These are phyloP conservation scores for Agriopis leucophaearia DNA, from an alignment of 2,888 invertebrate species.

Conservation along the genomic window DNA sequence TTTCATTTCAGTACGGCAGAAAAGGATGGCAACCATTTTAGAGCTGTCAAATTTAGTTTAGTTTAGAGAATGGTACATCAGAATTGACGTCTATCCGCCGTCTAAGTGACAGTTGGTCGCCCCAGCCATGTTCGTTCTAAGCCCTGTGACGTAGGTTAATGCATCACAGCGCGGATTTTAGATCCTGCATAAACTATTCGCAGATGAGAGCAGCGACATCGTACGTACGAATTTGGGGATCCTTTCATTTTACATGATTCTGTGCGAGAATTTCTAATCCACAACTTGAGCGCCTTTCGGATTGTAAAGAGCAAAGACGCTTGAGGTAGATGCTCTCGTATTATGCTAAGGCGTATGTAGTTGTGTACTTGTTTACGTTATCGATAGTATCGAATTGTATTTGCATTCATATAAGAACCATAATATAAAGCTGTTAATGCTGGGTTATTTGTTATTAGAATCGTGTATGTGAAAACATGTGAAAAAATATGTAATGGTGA, in stretches of 20 bases:
- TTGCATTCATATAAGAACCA: background rate
- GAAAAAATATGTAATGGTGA: too few species aligned
- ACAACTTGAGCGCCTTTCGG: conserved; percentile 13
- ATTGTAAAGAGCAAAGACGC: conserved; percentile 17
- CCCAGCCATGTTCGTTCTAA: conserved; percentile 61
- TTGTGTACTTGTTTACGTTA: background rate
- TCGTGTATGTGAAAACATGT: background rate
- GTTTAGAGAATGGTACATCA: too few species aligned
- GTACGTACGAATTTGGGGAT: conserved; percentile 38
- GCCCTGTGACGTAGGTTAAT: conserved; percentile 75
- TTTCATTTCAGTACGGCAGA: too few species aligned
- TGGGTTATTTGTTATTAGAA: background rate
- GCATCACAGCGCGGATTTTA: conserved; percentile 72
- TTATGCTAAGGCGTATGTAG: conserved; percentile 1
- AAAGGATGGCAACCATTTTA: too few species aligned
- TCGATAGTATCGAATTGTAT: too few species aligned
- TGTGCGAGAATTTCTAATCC: conserved; percentile 15
- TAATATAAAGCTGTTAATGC: background rate
- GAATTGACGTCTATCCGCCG: too few species aligned
- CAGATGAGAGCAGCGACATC: conserved; percentile 53
- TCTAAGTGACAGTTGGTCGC: conserved; percentile 39
- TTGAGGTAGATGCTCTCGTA: conserved; percentile 1
- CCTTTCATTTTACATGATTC: conserved; percentile 35
- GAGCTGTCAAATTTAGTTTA: too few species aligned
- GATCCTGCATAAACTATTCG: conserved; percentile 77